Conservation (phyloP, 2,113 vertebrate species). For the Myotis davidii region DNA sequence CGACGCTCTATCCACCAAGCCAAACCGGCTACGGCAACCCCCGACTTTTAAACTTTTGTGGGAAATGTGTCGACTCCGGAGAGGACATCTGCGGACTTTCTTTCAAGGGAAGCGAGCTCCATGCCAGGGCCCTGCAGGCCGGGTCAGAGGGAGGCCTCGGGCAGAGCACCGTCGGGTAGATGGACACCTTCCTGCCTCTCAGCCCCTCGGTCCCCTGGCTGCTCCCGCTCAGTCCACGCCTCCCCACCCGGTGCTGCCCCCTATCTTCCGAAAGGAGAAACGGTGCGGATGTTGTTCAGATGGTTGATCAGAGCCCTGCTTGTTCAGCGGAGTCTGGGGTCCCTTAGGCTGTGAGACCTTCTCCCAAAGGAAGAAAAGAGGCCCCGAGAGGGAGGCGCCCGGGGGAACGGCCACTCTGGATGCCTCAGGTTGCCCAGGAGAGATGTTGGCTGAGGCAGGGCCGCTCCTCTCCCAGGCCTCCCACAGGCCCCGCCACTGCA, state of each 20-base stretch:
- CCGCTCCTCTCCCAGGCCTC: no score
- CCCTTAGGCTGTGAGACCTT: background rate
- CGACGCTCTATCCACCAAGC: no score
- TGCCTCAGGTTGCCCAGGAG: background rate
- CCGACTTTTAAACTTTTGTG: background rate
- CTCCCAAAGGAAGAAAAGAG: background rate
- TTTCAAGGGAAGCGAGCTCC: background rate
- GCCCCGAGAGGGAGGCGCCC: background rate
- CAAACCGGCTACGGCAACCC: no score
- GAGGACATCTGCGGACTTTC: background rate
- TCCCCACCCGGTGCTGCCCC: background rate
- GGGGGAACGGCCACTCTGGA: background rate
- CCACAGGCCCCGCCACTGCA: no score
- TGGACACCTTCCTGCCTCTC: background rate
- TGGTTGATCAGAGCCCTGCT: background rate
- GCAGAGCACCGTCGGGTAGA: fast-evolving
- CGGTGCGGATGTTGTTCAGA: background rate
- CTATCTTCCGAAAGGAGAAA: background rate
- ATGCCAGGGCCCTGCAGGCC: background rate
- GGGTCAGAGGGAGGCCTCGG: background rate
- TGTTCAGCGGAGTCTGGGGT: background rate
- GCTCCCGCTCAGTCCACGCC: background rate
- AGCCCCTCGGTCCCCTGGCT: background rate
- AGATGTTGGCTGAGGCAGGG: no score
- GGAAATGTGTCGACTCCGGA: background rate